Evolutionary conservation across 1,140 invertebrate species (phyloP).

Genomic region (Palaemon carinicauda): DNA sequence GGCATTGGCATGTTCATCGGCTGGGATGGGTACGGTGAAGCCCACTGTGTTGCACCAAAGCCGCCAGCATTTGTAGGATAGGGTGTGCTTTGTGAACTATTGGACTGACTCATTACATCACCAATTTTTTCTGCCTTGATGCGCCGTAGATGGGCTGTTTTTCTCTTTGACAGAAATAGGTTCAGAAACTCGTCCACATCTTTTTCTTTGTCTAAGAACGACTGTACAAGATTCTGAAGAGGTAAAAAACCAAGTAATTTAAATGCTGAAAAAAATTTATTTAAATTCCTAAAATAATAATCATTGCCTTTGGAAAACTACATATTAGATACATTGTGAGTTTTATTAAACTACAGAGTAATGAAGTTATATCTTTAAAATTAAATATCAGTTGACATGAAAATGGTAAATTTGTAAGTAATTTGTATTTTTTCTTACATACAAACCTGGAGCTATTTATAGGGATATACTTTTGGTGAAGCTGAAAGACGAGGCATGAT

Average conservation of each 20-base stretch:
- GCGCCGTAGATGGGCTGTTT: slow-evolving; percentile 63
- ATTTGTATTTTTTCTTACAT: too few species aligned
- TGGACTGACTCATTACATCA: slow-evolving; percentile 61
- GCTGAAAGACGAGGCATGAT: too few species aligned
- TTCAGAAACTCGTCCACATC: slow-evolving; percentile 64
- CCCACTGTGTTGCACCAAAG: slow-evolving; percentile 21
- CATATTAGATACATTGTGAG: too few species aligned
- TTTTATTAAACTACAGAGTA: too few species aligned
- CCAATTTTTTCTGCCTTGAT: slow-evolving; percentile 66
- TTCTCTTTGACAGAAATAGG: slow-evolving; percentile 64
- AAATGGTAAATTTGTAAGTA: too few species aligned
- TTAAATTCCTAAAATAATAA: too few species aligned
- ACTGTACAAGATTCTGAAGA: slow-evolving; percentile 62
- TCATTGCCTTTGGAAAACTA: too few species aligned
- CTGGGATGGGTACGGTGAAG: slow-evolving; percentile 40
- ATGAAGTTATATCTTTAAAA: too few species aligned
- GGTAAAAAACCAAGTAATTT: too few species aligned
- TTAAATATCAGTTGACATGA: too few species aligned
- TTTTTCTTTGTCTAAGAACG: slow-evolving; percentile 63
- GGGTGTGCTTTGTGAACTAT: slow-evolving; percentile 3
- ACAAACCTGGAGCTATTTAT: too few species aligned
- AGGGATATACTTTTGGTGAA: too few species aligned
- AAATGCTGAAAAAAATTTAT: background rate
- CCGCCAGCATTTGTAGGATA: slow-evolving; percentile 1
- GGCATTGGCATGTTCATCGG: slow-evolving; percentile 48